phyloP scores from a whole-genome alignment of 2,113 vertebrate genomes.

The Columba livia region DNA sequence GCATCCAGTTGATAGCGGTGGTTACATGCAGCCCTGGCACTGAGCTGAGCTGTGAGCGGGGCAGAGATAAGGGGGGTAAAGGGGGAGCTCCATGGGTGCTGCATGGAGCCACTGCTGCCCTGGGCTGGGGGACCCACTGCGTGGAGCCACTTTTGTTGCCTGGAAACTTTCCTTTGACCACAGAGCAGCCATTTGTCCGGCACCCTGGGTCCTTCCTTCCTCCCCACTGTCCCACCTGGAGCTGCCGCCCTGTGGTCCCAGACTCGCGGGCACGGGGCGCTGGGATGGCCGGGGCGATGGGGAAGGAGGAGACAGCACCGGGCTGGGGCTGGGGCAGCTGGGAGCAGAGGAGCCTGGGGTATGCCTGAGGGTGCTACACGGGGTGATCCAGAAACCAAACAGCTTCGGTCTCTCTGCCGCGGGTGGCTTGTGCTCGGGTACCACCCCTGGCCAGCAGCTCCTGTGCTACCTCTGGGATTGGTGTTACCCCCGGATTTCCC shows the following conservation, averaged over 20 bases:
- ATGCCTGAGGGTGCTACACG: background rate
- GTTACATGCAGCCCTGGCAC: background rate
- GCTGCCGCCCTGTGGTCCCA: background rate
- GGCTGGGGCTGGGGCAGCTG: background rate
- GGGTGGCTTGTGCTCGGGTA: fast-evolving
- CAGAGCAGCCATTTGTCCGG: background rate
- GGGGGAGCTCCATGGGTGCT: background rate
- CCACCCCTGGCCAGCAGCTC: too few relatives aligned
- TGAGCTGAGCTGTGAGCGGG: fast-evolving
- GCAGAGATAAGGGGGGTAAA: background rate
- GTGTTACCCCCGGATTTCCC: background rate
- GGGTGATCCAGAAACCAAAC: background rate
- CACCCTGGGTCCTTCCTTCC: background rate
- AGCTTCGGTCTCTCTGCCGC: background rate
- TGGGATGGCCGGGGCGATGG: fast-evolving
- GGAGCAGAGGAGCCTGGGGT: background rate
- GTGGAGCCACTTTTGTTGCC: background rate
- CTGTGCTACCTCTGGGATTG: fast-evolving
- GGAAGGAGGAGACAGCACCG: background rate
- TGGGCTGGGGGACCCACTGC: background rate
- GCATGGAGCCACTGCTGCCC: background rate
- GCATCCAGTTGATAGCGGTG: background rate
- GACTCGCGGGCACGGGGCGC: background rate
- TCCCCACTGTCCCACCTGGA: background rate
- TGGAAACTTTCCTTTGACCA: background rate